phyloP scores from a whole-genome alignment of 1,140 invertebrate species.

The Trichogramma pretiosum region DNA sequence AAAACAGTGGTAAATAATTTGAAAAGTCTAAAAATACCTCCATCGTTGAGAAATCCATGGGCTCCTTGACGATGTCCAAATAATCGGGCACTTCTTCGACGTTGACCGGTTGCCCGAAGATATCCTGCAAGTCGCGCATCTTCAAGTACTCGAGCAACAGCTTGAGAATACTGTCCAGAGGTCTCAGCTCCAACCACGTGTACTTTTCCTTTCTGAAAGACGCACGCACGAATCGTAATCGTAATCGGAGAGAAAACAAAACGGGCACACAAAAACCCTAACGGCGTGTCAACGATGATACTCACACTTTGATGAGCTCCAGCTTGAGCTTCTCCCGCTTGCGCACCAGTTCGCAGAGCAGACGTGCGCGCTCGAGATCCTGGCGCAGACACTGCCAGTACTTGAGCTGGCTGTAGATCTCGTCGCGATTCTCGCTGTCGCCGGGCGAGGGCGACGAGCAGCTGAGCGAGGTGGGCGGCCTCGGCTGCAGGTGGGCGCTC shows the following conservation, averaged over 20 bases:
- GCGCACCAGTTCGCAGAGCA: slow-evolving; percentile 87
- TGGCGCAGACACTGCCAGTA: slow-evolving; percentile 92
- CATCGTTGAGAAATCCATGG: slow-evolving; percentile 97
- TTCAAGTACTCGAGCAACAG: slow-evolving; percentile 68
- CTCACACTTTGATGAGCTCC: slow-evolving; percentile 68
- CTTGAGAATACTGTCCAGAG: slow-evolving; percentile 68
- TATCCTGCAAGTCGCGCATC: slow-evolving; percentile 72
- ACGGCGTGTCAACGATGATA: too few relatives aligned
- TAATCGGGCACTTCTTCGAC: slow-evolving; percentile 88
- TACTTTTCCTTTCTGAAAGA: slow-evolving; percentile 62
- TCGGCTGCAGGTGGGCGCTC: slow-evolving; percentile 56
- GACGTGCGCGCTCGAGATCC: slow-evolving; percentile 84
- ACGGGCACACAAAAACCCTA: too few relatives aligned
- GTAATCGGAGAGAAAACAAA: background rate
- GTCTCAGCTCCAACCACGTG: slow-evolving; percentile 70
- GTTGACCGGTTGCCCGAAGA: slow-evolving; percentile 90
- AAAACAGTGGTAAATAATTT: slow-evolving; percentile 1
- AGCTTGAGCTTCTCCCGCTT: slow-evolving; percentile 93
- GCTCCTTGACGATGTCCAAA: slow-evolving; percentile 80
- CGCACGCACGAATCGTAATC: too few relatives aligned
- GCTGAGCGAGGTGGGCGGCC: slow-evolving; percentile 40
- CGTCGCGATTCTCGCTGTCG: slow-evolving; percentile 47
- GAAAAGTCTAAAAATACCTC: slow-evolving; percentile 29
- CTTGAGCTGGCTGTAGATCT: slow-evolving; percentile 79
- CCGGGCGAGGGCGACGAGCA: slow-evolving; percentile 37